Conservation (phyloP, 1,140 invertebrate species). For the Dendrolimus kikuchii region DNA sequence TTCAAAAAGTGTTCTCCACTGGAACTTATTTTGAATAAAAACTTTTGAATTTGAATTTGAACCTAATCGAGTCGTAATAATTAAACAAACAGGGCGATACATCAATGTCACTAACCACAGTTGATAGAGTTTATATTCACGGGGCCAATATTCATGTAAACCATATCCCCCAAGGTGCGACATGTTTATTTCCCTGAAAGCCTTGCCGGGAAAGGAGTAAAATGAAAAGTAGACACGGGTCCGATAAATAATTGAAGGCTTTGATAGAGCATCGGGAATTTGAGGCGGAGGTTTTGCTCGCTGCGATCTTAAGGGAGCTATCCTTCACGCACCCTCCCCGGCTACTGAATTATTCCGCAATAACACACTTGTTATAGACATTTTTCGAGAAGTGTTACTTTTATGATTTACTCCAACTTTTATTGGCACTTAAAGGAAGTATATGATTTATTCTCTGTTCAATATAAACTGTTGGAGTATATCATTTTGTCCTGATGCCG, state of each 20-base stretch:
- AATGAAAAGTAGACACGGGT: conserved; percentile 68
- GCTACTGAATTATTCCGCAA: conserved; percentile 68
- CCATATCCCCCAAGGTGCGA: conserved; percentile 41
- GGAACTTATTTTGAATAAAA: no score
- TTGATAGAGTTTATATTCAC: conserved; percentile 35
- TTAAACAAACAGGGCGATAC: conserved; percentile 34
- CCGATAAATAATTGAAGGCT: conserved; percentile 70
- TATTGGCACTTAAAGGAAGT: conserved; percentile 71
- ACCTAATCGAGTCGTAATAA: conserved; percentile 16
- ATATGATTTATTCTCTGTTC: conserved; percentile 68
- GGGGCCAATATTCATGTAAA: conserved; percentile 36
- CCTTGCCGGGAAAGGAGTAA: conserved; percentile 55
- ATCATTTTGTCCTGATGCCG: conserved; percentile 59
- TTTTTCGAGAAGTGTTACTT: conserved; percentile 66
- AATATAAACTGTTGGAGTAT: conserved; percentile 64
- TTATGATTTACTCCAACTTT: conserved; percentile 71
- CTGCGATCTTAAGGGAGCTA: conserved; percentile 54
- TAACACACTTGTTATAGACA: conserved; percentile 70
- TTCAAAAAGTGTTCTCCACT: no score
- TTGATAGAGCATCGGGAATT: conserved; percentile 60
- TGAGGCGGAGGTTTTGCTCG: conserved; percentile 36
- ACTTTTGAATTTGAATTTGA: no score
- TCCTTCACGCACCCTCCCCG: conserved; percentile 50
- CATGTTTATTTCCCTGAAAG: conserved; percentile 54
- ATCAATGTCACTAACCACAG: conserved; percentile 37